These are phyloP conservation scores for Acrocyrtus sp. DNA, from an alignment of 2,888 invertebrate species.

Conservation along the genomic window DNA sequence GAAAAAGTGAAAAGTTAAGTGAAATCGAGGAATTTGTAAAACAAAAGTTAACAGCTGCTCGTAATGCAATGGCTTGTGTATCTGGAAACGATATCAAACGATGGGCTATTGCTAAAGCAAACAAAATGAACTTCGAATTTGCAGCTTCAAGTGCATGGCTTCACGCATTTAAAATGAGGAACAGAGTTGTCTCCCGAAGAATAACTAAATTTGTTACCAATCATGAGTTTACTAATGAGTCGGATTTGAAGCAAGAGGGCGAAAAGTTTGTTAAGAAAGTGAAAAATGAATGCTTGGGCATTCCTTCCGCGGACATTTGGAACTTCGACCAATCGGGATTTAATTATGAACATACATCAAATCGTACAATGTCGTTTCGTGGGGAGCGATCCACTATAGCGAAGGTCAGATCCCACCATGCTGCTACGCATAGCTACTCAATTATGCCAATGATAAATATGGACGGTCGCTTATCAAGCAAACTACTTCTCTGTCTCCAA, in stretches of 20 bases:
- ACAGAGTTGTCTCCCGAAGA: slow-evolving; percentile 20
- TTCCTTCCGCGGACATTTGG: slow-evolving; percentile 2
- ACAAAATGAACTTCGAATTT: background rate
- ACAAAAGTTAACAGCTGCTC: background rate
- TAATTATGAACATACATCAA: slow-evolving; percentile 2
- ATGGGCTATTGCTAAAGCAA: slow-evolving; percentile 6
- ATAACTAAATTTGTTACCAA: slow-evolving; percentile 5
- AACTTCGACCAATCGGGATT: slow-evolving; percentile 26
- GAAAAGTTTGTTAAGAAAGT: slow-evolving; percentile 3
- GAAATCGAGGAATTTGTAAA: background rate
- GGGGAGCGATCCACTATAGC: slow-evolving; percentile 8
- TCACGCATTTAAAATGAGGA: background rate
- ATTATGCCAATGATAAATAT: slow-evolving; percentile 20
- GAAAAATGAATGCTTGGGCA: background rate
- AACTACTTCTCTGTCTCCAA: slow-evolving; percentile 17
- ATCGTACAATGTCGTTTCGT: background rate
- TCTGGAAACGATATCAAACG: background rate
- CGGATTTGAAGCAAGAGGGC: background rate
- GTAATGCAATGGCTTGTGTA: background rate
- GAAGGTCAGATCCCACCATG: background rate
- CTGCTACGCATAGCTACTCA: background rate
- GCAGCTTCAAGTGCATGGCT: background rate
- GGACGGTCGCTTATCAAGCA: background rate
- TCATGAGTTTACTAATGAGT: background rate
- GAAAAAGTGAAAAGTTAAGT: background rate